These are phyloP conservation scores for Eumeta japonica DNA, from an alignment of 1,140 invertebrate genomes.

Conservation along the genomic window DNA sequence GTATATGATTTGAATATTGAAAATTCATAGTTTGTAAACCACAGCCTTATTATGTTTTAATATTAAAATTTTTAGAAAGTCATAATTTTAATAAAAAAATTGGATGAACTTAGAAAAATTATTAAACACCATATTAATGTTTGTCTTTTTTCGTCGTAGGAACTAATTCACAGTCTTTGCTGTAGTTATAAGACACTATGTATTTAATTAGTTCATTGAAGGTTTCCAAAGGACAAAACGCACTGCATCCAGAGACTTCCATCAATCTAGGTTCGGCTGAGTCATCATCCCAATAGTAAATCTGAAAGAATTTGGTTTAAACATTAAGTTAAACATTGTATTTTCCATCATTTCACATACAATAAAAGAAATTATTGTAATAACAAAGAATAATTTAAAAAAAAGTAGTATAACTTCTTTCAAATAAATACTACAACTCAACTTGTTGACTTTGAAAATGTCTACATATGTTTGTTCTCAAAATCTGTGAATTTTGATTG, in stretches of 20 bases:
- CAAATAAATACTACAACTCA: too few species aligned
- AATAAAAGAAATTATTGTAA: constrained; percentile 1
- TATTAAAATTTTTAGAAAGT: too few species aligned
- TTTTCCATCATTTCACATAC: not conserved
- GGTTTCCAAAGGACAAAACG: constrained; percentile 43
- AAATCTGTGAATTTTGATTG: too few species aligned
- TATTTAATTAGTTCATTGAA: constrained; percentile 46
- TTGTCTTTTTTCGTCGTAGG: constrained; percentile 11
- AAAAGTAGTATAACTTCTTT: too few species aligned
- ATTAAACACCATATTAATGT: too few species aligned
- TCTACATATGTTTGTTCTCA: too few species aligned
- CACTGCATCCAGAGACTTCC: constrained; percentile 47
- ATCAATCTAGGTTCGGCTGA: constrained; percentile 45
- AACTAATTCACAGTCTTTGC: constrained; percentile 39
- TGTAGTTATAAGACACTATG: constrained; percentile 41
- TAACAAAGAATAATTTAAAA: too few species aligned
- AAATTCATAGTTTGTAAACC: too few species aligned
- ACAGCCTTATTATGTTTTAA: constrained; percentile 15
- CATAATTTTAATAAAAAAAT: too few species aligned
- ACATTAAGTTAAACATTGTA: not conserved
- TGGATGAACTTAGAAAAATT: too few species aligned
- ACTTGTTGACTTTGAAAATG: too few species aligned
- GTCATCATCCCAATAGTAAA: constrained; percentile 52
- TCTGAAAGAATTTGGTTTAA: constrained; percentile 31
- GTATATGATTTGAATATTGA: too few species aligned